Evolutionary conservation across 1,140 invertebrate genomes (phyloP).

Genomic region (Drosophila tsacasi): DNA sequence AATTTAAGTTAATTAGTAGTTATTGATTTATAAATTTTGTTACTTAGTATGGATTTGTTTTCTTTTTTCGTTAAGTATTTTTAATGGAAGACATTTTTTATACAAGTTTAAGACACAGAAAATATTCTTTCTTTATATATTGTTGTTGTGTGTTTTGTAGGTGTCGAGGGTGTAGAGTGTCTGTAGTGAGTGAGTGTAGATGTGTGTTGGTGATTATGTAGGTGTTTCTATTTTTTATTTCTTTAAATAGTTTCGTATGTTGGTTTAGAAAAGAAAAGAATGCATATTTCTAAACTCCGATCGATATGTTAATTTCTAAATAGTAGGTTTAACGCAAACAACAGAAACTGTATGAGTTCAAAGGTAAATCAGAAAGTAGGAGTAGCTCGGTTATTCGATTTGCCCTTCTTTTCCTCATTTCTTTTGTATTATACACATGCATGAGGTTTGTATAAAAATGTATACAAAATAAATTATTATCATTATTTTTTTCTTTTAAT

Average conservation of each 20-base stretch:
- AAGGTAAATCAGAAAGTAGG: slow-evolving; percentile 18
- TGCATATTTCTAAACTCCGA: slow-evolving; percentile 47
- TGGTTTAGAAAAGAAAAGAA: slow-evolving; percentile 47
- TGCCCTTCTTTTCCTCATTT: slow-evolving; percentile 10
- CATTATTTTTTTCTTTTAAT: slow-evolving; percentile 44
- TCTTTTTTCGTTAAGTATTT: slow-evolving; percentile 74
- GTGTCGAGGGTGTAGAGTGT: slow-evolving; percentile 36
- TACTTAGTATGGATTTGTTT: slow-evolving; percentile 49
- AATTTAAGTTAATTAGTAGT: slow-evolving; percentile 73
- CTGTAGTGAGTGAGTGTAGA: slow-evolving; percentile 30
- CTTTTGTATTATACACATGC: slow-evolving; percentile 28
- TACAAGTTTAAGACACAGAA: slow-evolving; percentile 85
- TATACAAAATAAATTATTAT: slow-evolving; percentile 76
- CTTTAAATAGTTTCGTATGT: slow-evolving; percentile 53
- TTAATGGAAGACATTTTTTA: slow-evolving; percentile 85
- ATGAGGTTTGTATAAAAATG: slow-evolving; percentile 77
- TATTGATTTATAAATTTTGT: slow-evolving; percentile 69
- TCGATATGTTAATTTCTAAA: slow-evolving; percentile 71
- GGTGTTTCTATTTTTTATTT: slow-evolving; percentile 30
- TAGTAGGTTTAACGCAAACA: slow-evolving; percentile 26
- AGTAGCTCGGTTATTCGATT: slow-evolving; percentile 29
- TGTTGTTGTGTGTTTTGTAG: slow-evolving; percentile 37
- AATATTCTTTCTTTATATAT: slow-evolving; percentile 80
- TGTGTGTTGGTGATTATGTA: slow-evolving; percentile 27
- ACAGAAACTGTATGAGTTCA: slow-evolving; percentile 28